Evolutionary conservation across 2,113 vertebrate species (phyloP).

Genomic region (Vidua macroura): DNA sequence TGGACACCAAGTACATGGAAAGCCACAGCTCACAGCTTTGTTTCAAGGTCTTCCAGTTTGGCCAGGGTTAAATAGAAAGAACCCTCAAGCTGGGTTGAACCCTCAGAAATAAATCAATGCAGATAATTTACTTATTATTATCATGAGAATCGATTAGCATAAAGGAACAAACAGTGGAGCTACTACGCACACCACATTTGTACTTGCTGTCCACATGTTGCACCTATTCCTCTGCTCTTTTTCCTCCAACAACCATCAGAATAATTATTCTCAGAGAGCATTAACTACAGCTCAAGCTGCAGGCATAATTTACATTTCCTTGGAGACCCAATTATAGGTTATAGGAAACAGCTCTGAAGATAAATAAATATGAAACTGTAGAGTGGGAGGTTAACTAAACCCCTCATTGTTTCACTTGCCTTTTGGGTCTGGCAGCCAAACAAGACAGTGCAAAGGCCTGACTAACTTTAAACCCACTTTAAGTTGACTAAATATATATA

Average conservation of each 20-base stretch:
- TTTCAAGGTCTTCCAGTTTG: background rate
- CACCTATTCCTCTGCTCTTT: constrained; percentile 15
- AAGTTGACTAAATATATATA: background rate
- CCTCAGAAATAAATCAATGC: constrained; percentile 18
- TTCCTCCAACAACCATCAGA: constrained; percentile 31
- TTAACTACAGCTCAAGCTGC: constrained; percentile 62
- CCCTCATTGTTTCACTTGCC: background rate
- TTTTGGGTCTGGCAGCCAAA: constrained; percentile 17
- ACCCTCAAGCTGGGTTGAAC: background rate
- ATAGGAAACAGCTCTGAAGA: constrained; percentile 65
- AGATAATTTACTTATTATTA: constrained; percentile 11
- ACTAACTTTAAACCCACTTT: background rate
- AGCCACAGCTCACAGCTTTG: background rate
- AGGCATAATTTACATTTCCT: constrained; percentile 62
- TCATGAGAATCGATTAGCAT: background rate
- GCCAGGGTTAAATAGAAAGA: background rate
- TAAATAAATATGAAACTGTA: background rate
- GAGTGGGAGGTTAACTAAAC: constrained; percentile 8
- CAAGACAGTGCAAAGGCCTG: background rate
- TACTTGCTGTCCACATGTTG: constrained; percentile 4
- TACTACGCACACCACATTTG: background rate
- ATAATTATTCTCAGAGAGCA: constrained; percentile 75
- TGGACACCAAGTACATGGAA: background rate
- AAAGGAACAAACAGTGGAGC: constrained; percentile 13
- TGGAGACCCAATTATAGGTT: constrained; percentile 75